A percentile compares a stretch with the other conserved stretches of the same genome.
Evolutionary conservation across 2,888 invertebrate genomes (phyloP).

Genomic region (Gonocerus acuteangulatus): DNA sequence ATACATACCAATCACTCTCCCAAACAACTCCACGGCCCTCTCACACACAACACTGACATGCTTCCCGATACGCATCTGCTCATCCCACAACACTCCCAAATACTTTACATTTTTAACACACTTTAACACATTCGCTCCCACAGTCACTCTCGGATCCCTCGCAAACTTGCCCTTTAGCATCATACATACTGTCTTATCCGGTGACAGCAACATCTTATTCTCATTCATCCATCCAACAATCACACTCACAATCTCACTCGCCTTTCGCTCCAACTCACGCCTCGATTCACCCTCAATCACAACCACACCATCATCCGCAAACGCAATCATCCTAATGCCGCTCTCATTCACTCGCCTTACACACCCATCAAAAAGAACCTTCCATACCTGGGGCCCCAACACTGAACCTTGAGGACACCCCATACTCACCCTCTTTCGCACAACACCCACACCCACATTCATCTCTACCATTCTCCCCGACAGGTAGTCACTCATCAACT

Average conservation of each 20-base stretch:
- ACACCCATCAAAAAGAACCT: not conserved
- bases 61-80: too few relatives aligned
- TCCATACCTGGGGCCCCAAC: conserved; percentile 18
- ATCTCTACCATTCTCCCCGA: not conserved
- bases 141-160: not conserved
- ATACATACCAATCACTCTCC: not conserved
- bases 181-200: too few relatives aligned
- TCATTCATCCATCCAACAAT: not conserved
- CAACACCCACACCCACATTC: not conserved
- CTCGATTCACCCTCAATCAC: not conserved
- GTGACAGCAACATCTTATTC: too few relatives aligned
- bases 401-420: conserved; percentile 10
- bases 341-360: not conserved
- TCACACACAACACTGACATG: too few relatives aligned
- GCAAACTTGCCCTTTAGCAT: conserved; percentile 23
- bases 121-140: not conserved
- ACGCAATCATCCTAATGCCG: not conserved
- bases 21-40: not conserved
- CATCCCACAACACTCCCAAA: not conserved
- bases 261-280: not conserved
- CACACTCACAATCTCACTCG: not conserved
- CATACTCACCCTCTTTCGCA: not conserved
- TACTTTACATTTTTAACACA: not conserved
- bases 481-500: not conserved
- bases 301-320: conserved; percentile 7